These are phyloP conservation scores for Numenius arquata DNA, from an alignment of 2,113 vertebrate genomes.

Conservation along the genomic window DNA sequence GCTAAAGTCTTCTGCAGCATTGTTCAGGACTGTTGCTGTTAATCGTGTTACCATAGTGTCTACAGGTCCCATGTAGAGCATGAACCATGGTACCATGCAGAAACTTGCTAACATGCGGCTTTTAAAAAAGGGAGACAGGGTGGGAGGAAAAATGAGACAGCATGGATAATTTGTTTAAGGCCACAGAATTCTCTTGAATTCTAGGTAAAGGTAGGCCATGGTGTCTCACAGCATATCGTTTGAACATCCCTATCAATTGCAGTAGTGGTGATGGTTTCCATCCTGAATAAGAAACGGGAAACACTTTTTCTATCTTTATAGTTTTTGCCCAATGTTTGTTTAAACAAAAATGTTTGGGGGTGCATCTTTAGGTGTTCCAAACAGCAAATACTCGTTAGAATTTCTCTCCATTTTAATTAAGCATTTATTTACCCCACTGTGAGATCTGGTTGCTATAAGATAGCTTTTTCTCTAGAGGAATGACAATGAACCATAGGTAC, in stretches of 20 bases:
- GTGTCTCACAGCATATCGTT: background rate
- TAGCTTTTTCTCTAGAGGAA: background rate
- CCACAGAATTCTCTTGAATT: background rate
- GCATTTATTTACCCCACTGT: background rate
- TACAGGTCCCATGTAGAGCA: background rate
- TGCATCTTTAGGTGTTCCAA: background rate
- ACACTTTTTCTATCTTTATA: background rate
- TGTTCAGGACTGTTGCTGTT: background rate
- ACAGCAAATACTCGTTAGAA: background rate
- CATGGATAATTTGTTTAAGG: background rate
- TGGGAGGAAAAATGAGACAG: background rate
- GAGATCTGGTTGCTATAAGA: background rate
- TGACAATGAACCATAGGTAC: background rate
- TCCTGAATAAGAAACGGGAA: background rate
- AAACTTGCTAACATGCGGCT: background rate
- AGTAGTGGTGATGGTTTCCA: background rate
- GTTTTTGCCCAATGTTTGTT: background rate
- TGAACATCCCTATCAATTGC: background rate
- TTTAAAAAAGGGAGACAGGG: background rate
- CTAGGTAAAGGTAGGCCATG: background rate
- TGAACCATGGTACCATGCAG: background rate
- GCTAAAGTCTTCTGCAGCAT: background rate
- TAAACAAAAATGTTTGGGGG: background rate
- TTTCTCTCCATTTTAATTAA: background rate
- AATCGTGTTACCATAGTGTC: background rate